These are phyloP conservation scores for Chironex yamaguchii DNA, from an alignment of 30 jellyfish, hydroid and myxozoan genomes.

Conservation along the genomic window DNA sequence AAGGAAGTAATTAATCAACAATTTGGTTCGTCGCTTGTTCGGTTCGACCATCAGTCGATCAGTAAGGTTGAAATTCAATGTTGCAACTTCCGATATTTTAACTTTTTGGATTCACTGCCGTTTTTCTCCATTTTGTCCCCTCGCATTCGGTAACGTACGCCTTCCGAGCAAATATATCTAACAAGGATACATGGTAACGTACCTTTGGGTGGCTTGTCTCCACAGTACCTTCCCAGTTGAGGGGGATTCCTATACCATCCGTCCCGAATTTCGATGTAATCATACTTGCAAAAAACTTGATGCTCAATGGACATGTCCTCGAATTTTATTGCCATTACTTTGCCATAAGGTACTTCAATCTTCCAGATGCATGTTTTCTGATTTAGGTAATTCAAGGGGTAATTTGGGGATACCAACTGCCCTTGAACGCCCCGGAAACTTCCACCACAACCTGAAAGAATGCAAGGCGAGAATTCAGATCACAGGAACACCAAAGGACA, in stretches of 20 bases:
- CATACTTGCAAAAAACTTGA: slow-evolving; percentile 85
- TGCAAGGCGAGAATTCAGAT: too few relatives aligned
- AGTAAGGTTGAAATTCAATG: too few relatives aligned
- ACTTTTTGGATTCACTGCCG: too few relatives aligned
- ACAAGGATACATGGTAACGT: not conserved
- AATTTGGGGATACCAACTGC: slow-evolving; percentile 77
- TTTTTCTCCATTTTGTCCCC: too few relatives aligned
- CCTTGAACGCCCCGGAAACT: slow-evolving; percentile 58
- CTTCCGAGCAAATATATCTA: not conserved
- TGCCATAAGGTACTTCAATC: slow-evolving; percentile 79
- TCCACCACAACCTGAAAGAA: slow-evolving; percentile 88
- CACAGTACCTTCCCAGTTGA: slow-evolving; percentile 89
- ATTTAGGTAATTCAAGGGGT: slow-evolving; percentile 85
- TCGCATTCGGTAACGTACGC: too few relatives aligned
- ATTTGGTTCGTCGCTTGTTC: too few relatives aligned
- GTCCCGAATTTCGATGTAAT: slow-evolving; percentile 89
- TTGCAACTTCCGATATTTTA: too few relatives aligned
- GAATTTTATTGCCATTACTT: slow-evolving; percentile 73
- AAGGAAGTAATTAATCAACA: too few relatives aligned
- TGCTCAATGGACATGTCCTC: slow-evolving; percentile 77
- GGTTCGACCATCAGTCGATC: too few relatives aligned
- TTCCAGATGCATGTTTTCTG: slow-evolving; percentile 91
- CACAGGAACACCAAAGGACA: too few relatives aligned
- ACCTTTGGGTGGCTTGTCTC: slow-evolving; percentile 87
- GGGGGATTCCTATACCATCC: slow-evolving; percentile 90